These are phyloP conservation scores for Busarellus nigricollis DNA, from an alignment of 2,797 vertebrate genomes.

Conservation along the genomic window DNA sequence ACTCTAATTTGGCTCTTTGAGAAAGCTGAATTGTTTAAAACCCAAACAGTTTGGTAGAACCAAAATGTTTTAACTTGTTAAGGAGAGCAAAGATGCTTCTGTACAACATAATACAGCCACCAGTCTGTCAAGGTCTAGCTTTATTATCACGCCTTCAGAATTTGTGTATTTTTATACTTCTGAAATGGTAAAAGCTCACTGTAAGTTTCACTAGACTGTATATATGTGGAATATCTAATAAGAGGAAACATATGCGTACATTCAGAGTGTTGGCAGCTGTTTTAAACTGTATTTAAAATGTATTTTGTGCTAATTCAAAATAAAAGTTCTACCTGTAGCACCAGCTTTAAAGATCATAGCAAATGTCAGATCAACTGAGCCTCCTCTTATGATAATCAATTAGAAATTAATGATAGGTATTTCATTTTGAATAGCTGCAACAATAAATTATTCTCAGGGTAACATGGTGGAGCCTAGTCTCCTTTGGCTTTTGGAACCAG, in stretches of 20 bases:
- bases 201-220: conserved; percentile 1
- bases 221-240: conserved; percentile 51
- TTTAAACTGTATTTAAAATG: conserved; percentile 17
- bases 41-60: neutral
- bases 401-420: conserved; percentile 20
- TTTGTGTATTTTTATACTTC: conserved; percentile 10
- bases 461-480: neutral
- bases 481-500: conserved; percentile 39
- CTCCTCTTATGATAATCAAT: conserved; percentile 20
- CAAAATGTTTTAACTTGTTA: neutral
- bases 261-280: neutral
- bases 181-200: neutral
- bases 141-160: neutral
- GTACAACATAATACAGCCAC: neutral
- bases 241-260: conserved; percentile 12
- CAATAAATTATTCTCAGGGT: conserved; percentile 18
- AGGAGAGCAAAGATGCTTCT: neutral
- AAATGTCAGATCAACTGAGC: neutral
- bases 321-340: neutral
- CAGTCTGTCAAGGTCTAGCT: neutral
- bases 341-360: neutral
- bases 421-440: conserved; percentile 18
- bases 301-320: conserved; percentile 1
- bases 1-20: neutral
- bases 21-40: neutral